Evolutionary conservation across 2,888 invertebrate species (phyloP), one percentile per base, ranked within the genome.

Genomic region (Rotaria macrura): DNA sequence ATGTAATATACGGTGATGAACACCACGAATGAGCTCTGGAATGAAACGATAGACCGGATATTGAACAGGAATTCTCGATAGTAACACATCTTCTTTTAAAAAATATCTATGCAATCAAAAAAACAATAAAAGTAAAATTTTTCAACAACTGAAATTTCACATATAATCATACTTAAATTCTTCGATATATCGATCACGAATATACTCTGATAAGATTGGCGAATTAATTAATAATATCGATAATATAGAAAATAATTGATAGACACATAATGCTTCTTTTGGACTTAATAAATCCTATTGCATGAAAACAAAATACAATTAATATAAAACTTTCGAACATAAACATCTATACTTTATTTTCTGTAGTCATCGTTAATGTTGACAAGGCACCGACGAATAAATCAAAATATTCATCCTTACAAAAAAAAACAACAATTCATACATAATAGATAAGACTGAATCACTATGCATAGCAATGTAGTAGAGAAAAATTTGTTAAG

Each of bases 391-490:
- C 65, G 17, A 65, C 17, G 34, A 65, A 65, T 34, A 65, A 65
- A 34, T 65, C 65, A 34, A 65, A 65, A 65, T 65, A 65, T 29
- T 65, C 65, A 65, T 65, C 65, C 65, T 65, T n/a, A n/a, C n/a
- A n/a, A n/a, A n/a, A n/a, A n/a, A n/a, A n/a, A n/a, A n/a, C n/a
- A n/a, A n/a, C n/a, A n/a, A n/a, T n/a, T n/a, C n/a, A n/a, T n/a
- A n/a, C n/a, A n/a, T 49, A 49, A 4, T 17, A 12, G 49, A 49
- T 49, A 49, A 49, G 12, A 49, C 1, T 17, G 17, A 9, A 1
- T 49, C 14, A 12, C 14, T 49, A 49, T 49, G 4, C 17, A 49
- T 9, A 1, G 17, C 17, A 49, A n/a, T 3, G 3, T 9, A 49
- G 17, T 49, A 49, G 17, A 49, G 14, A 49, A 12, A 49, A 1